Evolutionary conservation across 92 coral and sea anemone genomes (phyloP), one percentile per base, ranked within the genome.

Genomic region (Zoanthus solanderi): DNA sequence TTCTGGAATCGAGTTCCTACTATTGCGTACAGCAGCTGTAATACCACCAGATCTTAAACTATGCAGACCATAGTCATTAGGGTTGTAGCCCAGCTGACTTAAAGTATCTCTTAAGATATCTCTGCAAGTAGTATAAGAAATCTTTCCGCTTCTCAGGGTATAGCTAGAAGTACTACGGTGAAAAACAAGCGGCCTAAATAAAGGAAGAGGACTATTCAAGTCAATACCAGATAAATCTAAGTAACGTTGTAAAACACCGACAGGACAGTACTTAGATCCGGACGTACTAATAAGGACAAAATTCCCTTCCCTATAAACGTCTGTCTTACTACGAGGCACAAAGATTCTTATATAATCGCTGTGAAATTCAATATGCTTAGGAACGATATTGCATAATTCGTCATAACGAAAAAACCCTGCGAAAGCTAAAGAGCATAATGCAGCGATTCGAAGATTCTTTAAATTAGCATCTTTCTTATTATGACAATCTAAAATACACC

Each of bases 201-300:
- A 45, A 48, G 88, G 78, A 31, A 84, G 48, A 29, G 4, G 83
- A 37, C 66, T 71, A 13, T 5, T 11, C 11, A 5, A 10, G 23
- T 88, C 75, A 58, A 87, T 54, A 48, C 67, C 63, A 13, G 78
- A 88, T 5, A 44, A 13, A 6, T 7, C n/a, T 52, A 91, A 10
- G 75, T 83, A 91, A 56, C 87, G 72, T 75, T 89, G 67, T 72
- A 88, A 31, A 37, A 91, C 50, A 9, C 75, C 53, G 6, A 92
- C 90, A 15, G 92, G 94, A 44, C 94, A 91, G 78, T 91, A 91
- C 61, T 83, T 76, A 42, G 50, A 47, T 6, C 67, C 57, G 37
- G 84, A 68, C 14, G 79, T 71, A n/a, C 75, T 88, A 18, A 91
- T 83, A 53, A 81, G 88, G 12, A 91, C 89, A 54, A 47, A 34